Conservation (phyloP, 2,113 vertebrate species). For the Gavia stellata region DNA sequence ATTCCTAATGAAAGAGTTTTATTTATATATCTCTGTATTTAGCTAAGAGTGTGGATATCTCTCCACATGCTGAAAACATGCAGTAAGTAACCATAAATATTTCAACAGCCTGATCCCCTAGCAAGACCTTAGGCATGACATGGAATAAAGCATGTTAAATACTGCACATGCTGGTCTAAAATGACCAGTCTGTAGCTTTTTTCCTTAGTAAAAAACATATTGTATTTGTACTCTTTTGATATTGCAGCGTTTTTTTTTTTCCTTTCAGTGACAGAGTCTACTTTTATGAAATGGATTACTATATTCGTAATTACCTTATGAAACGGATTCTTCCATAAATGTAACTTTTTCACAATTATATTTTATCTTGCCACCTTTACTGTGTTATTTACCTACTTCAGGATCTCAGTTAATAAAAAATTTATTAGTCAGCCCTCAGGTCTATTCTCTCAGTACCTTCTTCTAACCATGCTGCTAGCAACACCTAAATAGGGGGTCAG, state of each 20-base stretch:
- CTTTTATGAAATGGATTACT: neutral
- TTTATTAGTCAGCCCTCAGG: neutral
- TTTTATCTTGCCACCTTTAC: neutral
- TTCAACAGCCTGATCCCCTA: neutral
- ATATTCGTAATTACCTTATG: neutral
- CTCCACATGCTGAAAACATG: neutral
- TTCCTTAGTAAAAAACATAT: neutral
- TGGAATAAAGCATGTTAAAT: neutral
- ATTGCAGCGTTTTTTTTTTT: fast-evolving
- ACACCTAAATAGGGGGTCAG: neutral
- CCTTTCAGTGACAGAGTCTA: too few relatives aligned
- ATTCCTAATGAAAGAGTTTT: neutral
- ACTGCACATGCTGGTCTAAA: neutral
- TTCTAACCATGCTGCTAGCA: neutral
- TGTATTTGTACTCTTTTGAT: neutral
- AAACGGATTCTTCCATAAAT: neutral
- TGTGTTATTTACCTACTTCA: neutral
- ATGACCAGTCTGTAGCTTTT: neutral
- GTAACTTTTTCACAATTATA: neutral
- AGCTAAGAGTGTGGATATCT: neutral
- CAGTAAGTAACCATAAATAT: neutral
- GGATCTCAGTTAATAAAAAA: neutral
- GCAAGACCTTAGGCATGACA: neutral
- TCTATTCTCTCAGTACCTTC: neutral
- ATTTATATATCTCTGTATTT: neutral